Conservation (phyloP, 2,888 invertebrate genomes). For the Agelastica alni region DNA sequence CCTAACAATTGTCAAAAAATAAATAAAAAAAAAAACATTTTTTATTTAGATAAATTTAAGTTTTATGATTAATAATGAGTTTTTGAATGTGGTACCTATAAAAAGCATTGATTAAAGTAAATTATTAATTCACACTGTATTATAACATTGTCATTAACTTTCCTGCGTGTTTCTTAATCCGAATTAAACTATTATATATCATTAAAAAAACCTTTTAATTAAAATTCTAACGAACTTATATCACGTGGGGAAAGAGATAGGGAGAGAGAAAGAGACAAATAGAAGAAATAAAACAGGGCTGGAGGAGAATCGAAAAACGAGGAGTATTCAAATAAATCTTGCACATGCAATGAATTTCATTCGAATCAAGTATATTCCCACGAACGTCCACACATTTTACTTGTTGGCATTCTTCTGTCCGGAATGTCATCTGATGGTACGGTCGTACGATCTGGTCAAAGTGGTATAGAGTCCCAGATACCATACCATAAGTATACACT, state of each 20-base stretch:
- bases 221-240: background rate
- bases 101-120: too few species aligned
- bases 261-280: background rate
- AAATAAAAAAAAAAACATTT: too few species aligned
- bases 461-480: slow-evolving; percentile 39
- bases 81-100: too few species aligned
- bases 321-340: slow-evolving; percentile 43
- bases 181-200: background rate
- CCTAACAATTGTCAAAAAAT: too few species aligned
- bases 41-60: too few species aligned
- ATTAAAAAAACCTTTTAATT: slow-evolving; percentile 1
- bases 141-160: too few species aligned
- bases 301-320: slow-evolving; percentile 32
- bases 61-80: too few species aligned
- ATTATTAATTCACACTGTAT: too few species aligned
- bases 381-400: slow-evolving; percentile 50
- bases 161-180: too few species aligned
- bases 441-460: slow-evolving; percentile 17
- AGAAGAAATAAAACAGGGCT: slow-evolving; percentile 1
- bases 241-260: too few species aligned
- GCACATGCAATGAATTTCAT: slow-evolving; percentile 42
- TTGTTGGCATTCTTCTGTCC: slow-evolving; percentile 47
- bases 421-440: slow-evolving; percentile 43
- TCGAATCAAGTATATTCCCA: slow-evolving; percentile 48
- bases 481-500: slow-evolving; percentile 29